These are phyloP conservation scores for Bilobella aurantiaca DNA, from an alignment of 1,140 invertebrate genomes.

Conservation along the genomic window DNA sequence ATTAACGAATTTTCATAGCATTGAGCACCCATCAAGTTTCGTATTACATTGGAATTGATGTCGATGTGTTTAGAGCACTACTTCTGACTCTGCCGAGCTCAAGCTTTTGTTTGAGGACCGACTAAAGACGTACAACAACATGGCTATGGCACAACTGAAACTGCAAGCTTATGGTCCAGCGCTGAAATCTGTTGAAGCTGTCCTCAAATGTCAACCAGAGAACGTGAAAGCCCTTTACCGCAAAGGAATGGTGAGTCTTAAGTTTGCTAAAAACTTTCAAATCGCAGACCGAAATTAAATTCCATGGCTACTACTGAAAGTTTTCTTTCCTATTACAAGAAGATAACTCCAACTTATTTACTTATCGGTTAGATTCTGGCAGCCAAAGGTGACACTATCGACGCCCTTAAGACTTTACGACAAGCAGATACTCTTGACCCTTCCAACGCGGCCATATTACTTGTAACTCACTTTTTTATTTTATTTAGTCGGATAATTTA, in stretches of 20 bases:
- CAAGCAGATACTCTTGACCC: constrained; percentile 51
- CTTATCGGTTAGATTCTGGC: constrained; percentile 55
- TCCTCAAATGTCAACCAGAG: constrained; percentile 66
- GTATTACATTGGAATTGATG: too few relatives aligned
- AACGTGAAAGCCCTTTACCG: constrained; percentile 83
- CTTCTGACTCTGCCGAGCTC: constrained; percentile 35
- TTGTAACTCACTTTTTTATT: constrained; percentile 16
- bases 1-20: too few relatives aligned
- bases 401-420: constrained; percentile 49
- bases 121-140: constrained; percentile 75
- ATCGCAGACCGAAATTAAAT: not conserved
- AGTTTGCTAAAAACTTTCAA: too few relatives aligned
- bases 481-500: too few relatives aligned
- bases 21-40: too few relatives aligned
- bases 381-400: constrained; percentile 49
- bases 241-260: constrained; percentile 55
- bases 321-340: not conserved
- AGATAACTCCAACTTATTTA: too few relatives aligned
- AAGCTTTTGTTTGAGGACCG: constrained; percentile 57
- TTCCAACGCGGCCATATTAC: constrained; percentile 14
- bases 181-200: constrained; percentile 64
- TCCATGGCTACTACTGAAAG: not conserved
- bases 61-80: too few relatives aligned
- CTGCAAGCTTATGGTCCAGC: constrained; percentile 70
- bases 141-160: constrained; percentile 79